These are phyloP conservation scores for Philhelius pedissequus DNA, from an alignment of 2,888 invertebrate species.

Conservation along the genomic window DNA sequence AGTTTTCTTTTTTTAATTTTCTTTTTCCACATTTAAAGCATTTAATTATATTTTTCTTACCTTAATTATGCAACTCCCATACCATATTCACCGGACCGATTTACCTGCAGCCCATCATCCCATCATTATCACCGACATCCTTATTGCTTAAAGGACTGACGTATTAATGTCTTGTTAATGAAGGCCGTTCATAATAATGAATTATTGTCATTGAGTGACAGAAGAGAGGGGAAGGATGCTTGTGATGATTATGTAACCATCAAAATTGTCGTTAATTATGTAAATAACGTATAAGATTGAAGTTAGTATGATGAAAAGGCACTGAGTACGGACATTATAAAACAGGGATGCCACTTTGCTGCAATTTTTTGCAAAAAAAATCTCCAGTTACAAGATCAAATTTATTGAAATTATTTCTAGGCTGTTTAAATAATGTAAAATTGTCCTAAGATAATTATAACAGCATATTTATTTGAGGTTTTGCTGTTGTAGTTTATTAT, in stretches of 20 bases:
- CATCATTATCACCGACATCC: background rate
- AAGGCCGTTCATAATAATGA: constrained; percentile 21
- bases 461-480: too few relatives aligned
- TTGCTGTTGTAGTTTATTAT: too few relatives aligned
- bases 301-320: too few relatives aligned
- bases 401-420: too few relatives aligned
- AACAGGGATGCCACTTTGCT: too few relatives aligned
- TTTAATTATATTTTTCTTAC: constrained; percentile 36
- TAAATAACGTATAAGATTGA: background rate
- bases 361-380: too few relatives aligned
- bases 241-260: constrained; percentile 17
- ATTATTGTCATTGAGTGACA: background rate
- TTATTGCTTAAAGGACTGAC: constrained; percentile 18
- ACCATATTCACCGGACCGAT: too few relatives aligned
- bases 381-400: too few relatives aligned
- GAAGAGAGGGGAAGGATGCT: background rate
- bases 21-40: background rate
- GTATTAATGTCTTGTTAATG: constrained; percentile 6
- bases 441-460: too few relatives aligned
- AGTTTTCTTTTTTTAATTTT: constrained; percentile 9
- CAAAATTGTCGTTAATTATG: constrained; percentile 37
- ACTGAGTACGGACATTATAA: too few relatives aligned
- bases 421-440: too few relatives aligned
- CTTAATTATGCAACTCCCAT: constrained; percentile 12
- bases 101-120: background rate